Evolutionary conservation across 30 jellyfish, hydroid and myxozoan species (phyloP), one percentile per base, ranked within the genome.

Genomic region (Aurelia aurita): DNA sequence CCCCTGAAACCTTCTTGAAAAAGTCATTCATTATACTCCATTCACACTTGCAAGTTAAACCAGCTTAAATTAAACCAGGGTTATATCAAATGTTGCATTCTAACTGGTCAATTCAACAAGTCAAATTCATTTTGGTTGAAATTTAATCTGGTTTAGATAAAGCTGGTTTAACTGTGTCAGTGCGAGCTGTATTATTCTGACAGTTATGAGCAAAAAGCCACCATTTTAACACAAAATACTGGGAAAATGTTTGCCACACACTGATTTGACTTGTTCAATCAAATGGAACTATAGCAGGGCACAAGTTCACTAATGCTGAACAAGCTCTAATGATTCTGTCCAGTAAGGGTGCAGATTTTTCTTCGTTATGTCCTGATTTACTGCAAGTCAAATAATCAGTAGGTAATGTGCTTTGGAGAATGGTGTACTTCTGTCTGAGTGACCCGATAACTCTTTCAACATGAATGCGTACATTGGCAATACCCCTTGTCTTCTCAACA

Each of bases 381-480:
- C 76, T 75, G 76, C 87, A 75, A 16, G 74, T 75, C 76, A 75
- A 75, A 58, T 55, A 55, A 25, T 51, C 76, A 59, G 57, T 75
- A 28, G 77, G 31, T n/a, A n/a, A n/a, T n/a, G n/a, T n/a, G n/a
- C n/a, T n/a, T n/a, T n/a, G n/a, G n/a, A n/a, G n/a, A n/a, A 79
- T 27, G 18, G 82, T 79, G 58, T 60, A 79, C 58, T 79, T 79
- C 26, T 79, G 79, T 34, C 89, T 61, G 47, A 79, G 61, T 79
- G 71, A 59, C 66, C 89, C 89, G 10, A 79, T 79, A 79, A 79
- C 54, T 79, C 89, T 61, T 44, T 79, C 89, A 27, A 79, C 70
- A 43, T 79, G 89, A 47, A 79, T 79, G 49, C 53, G 89, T 14
- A 79, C 69, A 79, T 61, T 60, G 32, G 83, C 89, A 43, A 79